phyloP scores from a whole-genome alignment of 1,140 invertebrate species.

The Drosophila varians region DNA sequence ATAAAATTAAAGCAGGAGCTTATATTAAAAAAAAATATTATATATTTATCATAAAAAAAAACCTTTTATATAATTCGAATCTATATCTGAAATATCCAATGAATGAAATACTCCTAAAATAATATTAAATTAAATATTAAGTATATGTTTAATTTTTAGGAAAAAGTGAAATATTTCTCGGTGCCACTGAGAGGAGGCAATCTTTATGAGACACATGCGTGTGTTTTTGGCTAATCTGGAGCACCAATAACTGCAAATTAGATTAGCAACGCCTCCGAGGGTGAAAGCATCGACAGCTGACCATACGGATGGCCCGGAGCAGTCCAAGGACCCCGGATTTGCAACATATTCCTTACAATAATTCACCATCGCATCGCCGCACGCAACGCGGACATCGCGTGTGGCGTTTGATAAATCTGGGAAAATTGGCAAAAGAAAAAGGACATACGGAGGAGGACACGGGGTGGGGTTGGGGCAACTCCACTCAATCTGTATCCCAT shows the following conservation, averaged over 20 bases:
- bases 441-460: no score
- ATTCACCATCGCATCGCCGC: slow-evolving; percentile 1
- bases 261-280: slow-evolving; percentile 63
- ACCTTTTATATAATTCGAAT: no score
- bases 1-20: no score
- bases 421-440: neutral
- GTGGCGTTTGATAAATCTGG: slow-evolving; percentile 46
- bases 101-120: no score
- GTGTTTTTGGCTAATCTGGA: slow-evolving; percentile 63
- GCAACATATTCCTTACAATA: slow-evolving; percentile 3
- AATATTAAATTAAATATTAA: no score
- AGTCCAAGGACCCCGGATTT: slow-evolving; percentile 3
- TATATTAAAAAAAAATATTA: no score
- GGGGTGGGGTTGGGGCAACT: neutral
- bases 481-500: slow-evolving; percentile 16
- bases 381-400: slow-evolving; percentile 25
- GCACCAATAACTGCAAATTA: slow-evolving; percentile 78
- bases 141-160: no score
- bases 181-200: slow-evolving; percentile 7
- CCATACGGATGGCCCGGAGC: no score
- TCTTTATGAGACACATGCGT: slow-evolving; percentile 62
- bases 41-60: no score
- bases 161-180: neutral
- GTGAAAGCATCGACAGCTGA: slow-evolving; percentile 14
- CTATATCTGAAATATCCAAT: no score